These are phyloP conservation scores for Thripadectes ignobilis DNA, from an alignment of 2,797 vertebrate genomes.

Conservation along the genomic window DNA sequence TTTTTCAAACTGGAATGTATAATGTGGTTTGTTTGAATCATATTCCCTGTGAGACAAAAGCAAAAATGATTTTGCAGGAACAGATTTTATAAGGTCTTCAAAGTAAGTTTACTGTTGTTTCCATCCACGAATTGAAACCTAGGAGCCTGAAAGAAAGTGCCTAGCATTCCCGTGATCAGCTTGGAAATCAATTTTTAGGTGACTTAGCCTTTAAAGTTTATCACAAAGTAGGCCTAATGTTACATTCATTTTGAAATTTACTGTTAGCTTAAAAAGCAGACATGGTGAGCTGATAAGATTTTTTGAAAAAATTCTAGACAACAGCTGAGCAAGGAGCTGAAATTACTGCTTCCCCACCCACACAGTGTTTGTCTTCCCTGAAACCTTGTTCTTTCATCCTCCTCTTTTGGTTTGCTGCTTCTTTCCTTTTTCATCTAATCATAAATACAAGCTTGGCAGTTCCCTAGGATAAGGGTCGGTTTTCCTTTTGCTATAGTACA, in stretches of 20 bases:
- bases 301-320: background rate
- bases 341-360: background rate
- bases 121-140: background rate
- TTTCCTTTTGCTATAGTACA: background rate
- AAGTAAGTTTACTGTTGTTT: conserved; percentile 19
- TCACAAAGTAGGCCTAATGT: background rate
- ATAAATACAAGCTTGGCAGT: background rate
- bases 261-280: background rate
- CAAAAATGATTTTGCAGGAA: background rate
- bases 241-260: background rate
- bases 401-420: conserved; percentile 7
- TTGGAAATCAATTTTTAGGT: background rate
- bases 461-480: background rate
- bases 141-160: background rate
- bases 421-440: background rate
- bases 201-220: background rate
- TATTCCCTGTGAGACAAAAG: conserved; percentile 36
- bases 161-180: background rate
- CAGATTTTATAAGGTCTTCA: conserved; percentile 3
- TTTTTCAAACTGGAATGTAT: background rate
- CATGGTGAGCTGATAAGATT: background rate
- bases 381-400: conserved; percentile 20
- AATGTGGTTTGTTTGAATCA: conserved; percentile 39
- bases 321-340: background rate
- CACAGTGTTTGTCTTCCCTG: background rate